Base-by-base conservation (phyloP, 1,140 invertebrate species). In the Matsumurasca onukii region DNA sequence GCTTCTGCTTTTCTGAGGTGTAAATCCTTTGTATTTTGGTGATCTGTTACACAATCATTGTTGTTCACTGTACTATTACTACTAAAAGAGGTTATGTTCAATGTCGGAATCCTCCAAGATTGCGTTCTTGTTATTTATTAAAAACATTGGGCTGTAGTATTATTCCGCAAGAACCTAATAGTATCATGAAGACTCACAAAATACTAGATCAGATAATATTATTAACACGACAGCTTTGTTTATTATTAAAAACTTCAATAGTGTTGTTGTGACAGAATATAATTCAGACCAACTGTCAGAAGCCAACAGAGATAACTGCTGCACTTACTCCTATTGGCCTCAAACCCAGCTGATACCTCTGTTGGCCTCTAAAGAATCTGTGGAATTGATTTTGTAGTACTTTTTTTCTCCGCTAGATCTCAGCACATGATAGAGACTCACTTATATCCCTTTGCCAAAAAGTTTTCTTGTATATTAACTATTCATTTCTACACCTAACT, bases 1-100 rank as follows among this genome's bases (percentile, higher is more conserved):
- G 5, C 31, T 68, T 62, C 67, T 24, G 57, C 57, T 59, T 68
- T 63, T 13, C 57, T 5, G 3, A 66, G 57, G 27, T 64, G 67
- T 27, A 62, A 25, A 20, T 68, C 57, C 30, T 39, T 39, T 39
- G 5, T 39, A 9, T 5, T 39, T 39, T 39, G 34, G n/a, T n/a
- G n/a, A n/a, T n/a, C n/a, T n/a, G n/a, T n/a, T n/a, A n/a, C n/a
- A n/a, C n/a, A n/a, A n/a, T n/a, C n/a, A n/a, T n/a, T n/a, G n/a
- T n/a, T n/a, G n/a, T n/a, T n/a, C n/a, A n/a, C n/a, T n/a, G n/a
- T n/a, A n/a, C n/a, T n/a, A n/a, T n/a, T n/a, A n/a, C n/a, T n/a
- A n/a, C n/a, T n/a, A n/a, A n/a, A n/a, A n/a, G n/a, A n/a, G n/a
- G n/a, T n/a, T n/a, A n/a, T n/a, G n/a, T n/a, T n/a, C n/a, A n/a